Conservation (phyloP, 2,888 invertebrate genomes). For the Tridacna crocea region DNA sequence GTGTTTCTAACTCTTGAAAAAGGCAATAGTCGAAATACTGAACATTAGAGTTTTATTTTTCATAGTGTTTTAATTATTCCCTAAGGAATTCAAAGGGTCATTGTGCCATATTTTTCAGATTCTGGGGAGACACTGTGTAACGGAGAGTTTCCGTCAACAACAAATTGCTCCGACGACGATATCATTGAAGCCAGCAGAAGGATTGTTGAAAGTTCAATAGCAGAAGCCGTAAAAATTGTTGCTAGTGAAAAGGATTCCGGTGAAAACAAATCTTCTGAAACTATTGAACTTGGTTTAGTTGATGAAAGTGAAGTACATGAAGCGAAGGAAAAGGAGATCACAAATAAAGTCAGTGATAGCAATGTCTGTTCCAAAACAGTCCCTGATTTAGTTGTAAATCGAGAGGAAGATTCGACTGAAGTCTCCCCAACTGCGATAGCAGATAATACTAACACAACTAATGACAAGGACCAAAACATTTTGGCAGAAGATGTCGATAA, state of each 20-base stretch:
- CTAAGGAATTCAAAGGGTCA: too few relatives aligned
- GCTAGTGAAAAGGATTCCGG: constrained; percentile 12
- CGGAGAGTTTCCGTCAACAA: neutral
- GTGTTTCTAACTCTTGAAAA: too few relatives aligned
- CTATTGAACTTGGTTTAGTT: neutral
- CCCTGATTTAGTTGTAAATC: neutral
- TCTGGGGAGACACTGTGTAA: too few relatives aligned
- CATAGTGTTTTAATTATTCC: too few relatives aligned
- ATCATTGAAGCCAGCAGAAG: neutral
- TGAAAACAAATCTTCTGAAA: neutral
- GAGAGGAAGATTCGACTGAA: neutral
- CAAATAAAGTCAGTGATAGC: neutral
- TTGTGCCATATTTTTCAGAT: too few relatives aligned
- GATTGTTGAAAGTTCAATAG: constrained; percentile 4
- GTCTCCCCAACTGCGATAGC: neutral
- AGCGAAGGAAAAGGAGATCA: neutral
- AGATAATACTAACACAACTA: neutral
- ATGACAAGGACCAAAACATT: neutral
- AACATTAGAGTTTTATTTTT: too few relatives aligned
- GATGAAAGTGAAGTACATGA: constrained; percentile 27
- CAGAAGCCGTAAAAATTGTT: constrained; percentile 12
- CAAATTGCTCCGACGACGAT: constrained; percentile 5
- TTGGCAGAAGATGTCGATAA: neutral
- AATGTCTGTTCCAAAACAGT: neutral
- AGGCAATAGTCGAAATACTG: too few relatives aligned